Base-by-base conservation (phyloP, 2,113 vertebrate species). In the Triplophysa rosa region DNA sequence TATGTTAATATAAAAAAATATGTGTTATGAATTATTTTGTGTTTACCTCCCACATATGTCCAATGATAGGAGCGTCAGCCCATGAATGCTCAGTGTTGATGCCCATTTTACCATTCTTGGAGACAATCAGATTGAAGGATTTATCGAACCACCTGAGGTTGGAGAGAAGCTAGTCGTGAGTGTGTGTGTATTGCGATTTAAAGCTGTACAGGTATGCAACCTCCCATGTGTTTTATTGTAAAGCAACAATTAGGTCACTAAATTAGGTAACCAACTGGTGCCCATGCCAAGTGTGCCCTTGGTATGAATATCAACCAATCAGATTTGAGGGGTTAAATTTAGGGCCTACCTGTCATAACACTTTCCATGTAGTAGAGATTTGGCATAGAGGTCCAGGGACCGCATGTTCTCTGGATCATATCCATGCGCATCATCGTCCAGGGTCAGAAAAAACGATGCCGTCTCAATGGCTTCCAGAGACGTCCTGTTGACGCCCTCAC, bases 41-140 rank as follows among this genome's bases (percentile, higher is more conserved):
- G 13, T 64, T 83, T 91, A 96, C 96, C 95, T 97, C 96, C 95
- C 95, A 98, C 91, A 98, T 95, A 58, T 98, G 96, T 71, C 94
- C 95, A 0, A 95, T 62, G 59, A 97, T 90, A 16, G 96, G 96
- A 0, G 96, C 95, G 0, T 97, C 96, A 0, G 95, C 95, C 96
- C 96, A 97, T 0, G 95, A 90, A 54, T 97, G 96, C 83, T 97
- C 96, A 0, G 90, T 86, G 68, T 96, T 97, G 80, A 94, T 81
- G 1, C 96, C 96, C 84, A 95, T 70, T 80, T 94, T 94, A n/a
- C 95, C 96, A 1, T 97, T 98, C 82, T 92, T 91, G 86, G 92
- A 98, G 65, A 93, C 92, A 17, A 97, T 87, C 81, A 97, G 85
- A 1, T 87, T 94, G 90, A 98, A 95, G 49, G 96, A 98, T 74